A percentile compares a stretch with the other conserved stretches of the same genome.
These are phyloP conservation scores for Netelia virgata DNA, from an alignment of 2,888 invertebrate species.

Conservation along the genomic window DNA sequence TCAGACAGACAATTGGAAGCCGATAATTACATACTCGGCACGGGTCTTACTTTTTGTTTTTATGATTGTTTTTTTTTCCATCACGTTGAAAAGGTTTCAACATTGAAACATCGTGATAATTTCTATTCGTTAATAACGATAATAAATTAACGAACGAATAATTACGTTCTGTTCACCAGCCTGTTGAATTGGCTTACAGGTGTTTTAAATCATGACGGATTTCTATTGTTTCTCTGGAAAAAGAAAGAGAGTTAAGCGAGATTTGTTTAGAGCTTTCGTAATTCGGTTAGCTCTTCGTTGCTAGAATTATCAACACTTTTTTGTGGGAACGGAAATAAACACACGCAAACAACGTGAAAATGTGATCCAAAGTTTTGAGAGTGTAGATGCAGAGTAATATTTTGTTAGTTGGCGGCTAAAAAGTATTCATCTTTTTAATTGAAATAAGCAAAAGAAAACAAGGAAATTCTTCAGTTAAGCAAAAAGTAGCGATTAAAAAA, in stretches of 20 bases:
- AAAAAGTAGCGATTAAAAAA: constrained; percentile 13
- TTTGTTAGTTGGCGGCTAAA: background rate
- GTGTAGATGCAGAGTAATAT: constrained; percentile 12
- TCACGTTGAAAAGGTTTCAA: constrained; percentile 47
- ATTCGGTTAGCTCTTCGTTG: background rate
- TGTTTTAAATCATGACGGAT: constrained; percentile 83
- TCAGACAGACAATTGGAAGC: background rate
- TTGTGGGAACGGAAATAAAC: constrained; percentile 9
- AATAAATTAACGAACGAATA: constrained; percentile 25
- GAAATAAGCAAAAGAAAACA: background rate
- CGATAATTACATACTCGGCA: constrained; percentile 34
- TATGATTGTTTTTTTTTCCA: constrained; percentile 10
- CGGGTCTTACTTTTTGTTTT: constrained; percentile 2
- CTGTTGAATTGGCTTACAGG: constrained; percentile 78
- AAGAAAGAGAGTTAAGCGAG: constrained; percentile 74
- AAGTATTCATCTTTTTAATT: background rate
- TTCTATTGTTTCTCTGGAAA: constrained; percentile 81
- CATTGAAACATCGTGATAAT: constrained; percentile 55
- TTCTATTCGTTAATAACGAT: constrained; percentile 54
- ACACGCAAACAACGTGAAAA: constrained; percentile 15
- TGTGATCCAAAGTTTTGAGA: background rate
- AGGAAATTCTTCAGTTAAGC: constrained; percentile 25
- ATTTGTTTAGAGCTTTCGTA: constrained; percentile 14
- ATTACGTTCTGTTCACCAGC: constrained; percentile 69
- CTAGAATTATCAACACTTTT: background rate